Conservation (phyloP, 2,888 invertebrate genomes). For the Spodoptera littoralis region DNA sequence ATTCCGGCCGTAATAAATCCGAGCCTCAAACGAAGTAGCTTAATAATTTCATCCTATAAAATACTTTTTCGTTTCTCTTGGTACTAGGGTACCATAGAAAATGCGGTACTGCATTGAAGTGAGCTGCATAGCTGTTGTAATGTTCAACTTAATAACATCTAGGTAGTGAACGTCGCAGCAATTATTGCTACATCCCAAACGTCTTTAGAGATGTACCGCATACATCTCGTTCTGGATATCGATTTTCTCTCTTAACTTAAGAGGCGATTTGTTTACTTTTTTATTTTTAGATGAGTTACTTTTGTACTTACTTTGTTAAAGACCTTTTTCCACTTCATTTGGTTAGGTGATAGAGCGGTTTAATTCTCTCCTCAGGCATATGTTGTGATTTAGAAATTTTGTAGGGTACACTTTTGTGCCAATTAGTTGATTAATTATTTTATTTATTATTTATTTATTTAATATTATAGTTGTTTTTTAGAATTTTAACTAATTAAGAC, state of each 20-base stretch:
- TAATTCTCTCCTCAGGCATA: too few species aligned
- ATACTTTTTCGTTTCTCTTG: slow-evolving; percentile 59
- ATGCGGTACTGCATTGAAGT: slow-evolving; percentile 47
- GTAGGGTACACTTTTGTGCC: too few species aligned
- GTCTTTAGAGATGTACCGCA: slow-evolving; percentile 58
- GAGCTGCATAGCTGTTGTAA: slow-evolving; percentile 64
- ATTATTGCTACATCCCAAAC: slow-evolving; percentile 76
- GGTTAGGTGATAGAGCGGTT: too few species aligned
- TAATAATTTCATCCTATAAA: slow-evolving; percentile 60
- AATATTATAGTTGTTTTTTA: too few species aligned
- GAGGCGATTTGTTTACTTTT: too few species aligned
- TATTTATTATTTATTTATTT: too few species aligned
- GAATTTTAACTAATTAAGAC: too few species aligned
- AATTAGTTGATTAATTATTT: too few species aligned
- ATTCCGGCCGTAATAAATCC: slow-evolving; percentile 47
- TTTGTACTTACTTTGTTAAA: too few species aligned
- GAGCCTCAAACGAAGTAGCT: slow-evolving; percentile 54
- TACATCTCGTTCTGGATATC: slow-evolving; percentile 35
- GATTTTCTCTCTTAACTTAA: background rate
- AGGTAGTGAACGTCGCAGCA: slow-evolving; percentile 72
- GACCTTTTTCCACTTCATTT: too few species aligned
- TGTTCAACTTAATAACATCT: slow-evolving; percentile 74
- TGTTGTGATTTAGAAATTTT: too few species aligned
- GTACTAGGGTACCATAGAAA: slow-evolving; percentile 37
- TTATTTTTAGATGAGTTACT: too few species aligned